Evolutionary conservation across 1,140 invertebrate genomes (phyloP), one percentile per base, ranked within the genome.

Genomic region (Batillaria attramentaria): DNA sequence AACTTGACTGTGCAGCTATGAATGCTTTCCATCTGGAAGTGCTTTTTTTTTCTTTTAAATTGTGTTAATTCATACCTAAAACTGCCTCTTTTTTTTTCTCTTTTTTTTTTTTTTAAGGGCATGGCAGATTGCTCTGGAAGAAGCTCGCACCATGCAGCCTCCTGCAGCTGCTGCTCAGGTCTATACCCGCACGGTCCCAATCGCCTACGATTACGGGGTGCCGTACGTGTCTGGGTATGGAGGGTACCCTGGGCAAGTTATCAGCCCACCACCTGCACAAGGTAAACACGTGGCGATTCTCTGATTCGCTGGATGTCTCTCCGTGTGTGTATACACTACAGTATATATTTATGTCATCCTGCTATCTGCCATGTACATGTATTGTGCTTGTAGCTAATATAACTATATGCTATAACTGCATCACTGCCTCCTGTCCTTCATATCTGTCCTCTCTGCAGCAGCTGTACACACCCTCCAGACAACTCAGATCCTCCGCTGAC

Each of bases 81-180:
- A 54, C 35, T 20, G 28, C 24, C 18, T 35, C 5, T 43, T 6
- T 60, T 33, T 46, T 28, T 28, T 43, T 33, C 8, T 33, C 41
- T 31, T 33, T 68, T 42, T 50, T 13, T 28, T 13, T 18, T 37
- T 39, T 79, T 72, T n/a, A 42, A 84, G 87, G 65, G 86, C 88
- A 4, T 89, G 87, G 87, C 83, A 88, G 74, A 83, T 87, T 66
- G 84, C 87, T n/a, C 50, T 89, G n/a, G 88, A 89, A 68, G 84
- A 89, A 75, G 84, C 86, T 8, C 68, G 86, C n/a, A 78, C 86
- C n/a, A 78, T 86, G 79, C 68, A 57, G 24, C 37, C 31, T 4
- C n/a, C 62, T 4, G 69, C 20, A 20, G 39, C 46, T 0, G 46
- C 42, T 10, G 50, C 77, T 5, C 60, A 74, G 16, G 33, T 39